These are phyloP conservation scores for Trachymyrmex cornetzi DNA, from an alignment of 1,140 invertebrate species.

Conservation along the genomic window DNA sequence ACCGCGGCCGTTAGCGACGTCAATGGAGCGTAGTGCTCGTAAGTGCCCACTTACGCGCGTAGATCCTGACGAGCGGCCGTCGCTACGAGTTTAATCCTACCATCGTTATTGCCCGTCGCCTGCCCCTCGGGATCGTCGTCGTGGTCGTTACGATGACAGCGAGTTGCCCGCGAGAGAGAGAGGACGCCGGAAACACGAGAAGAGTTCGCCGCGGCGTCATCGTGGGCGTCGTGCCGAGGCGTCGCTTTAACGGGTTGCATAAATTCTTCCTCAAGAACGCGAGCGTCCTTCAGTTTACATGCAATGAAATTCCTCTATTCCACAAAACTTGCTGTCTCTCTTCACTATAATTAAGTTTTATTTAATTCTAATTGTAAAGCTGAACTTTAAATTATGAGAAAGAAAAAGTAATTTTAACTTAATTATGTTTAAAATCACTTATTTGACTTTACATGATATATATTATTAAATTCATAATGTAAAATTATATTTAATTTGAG, in stretches of 20 bases:
- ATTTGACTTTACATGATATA: neutral
- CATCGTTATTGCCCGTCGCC: conserved; percentile 59
- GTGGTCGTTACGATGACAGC: conserved; percentile 60
- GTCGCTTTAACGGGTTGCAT: conserved; percentile 82
- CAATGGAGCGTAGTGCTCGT: conserved; percentile 67
- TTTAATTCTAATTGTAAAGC: neutral
- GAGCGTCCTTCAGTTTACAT: neutral
- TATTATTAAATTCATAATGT: no score
- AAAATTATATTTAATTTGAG: no score
- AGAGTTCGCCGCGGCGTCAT: conserved; percentile 49
- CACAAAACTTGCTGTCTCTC: neutral
- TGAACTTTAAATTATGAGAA: neutral
- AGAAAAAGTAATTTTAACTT: neutral
- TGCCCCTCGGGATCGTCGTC: conserved; percentile 51
- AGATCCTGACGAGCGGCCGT: conserved; percentile 67
- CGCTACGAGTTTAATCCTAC: conserved; percentile 66
- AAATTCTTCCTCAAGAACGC: conserved; percentile 74
- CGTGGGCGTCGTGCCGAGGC: conserved; percentile 82
- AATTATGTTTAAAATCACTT: neutral
- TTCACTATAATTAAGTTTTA: neutral
- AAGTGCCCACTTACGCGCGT: conserved; percentile 70
- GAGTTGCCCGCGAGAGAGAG: conserved; percentile 32
- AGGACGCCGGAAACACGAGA: conserved; percentile 53
- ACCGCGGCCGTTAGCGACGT: conserved; percentile 51
- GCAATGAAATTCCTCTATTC: neutral